Conservation (phyloP, 53 echinoderm and acorn worm genomes). For the Luidia sarsii region DNA sequence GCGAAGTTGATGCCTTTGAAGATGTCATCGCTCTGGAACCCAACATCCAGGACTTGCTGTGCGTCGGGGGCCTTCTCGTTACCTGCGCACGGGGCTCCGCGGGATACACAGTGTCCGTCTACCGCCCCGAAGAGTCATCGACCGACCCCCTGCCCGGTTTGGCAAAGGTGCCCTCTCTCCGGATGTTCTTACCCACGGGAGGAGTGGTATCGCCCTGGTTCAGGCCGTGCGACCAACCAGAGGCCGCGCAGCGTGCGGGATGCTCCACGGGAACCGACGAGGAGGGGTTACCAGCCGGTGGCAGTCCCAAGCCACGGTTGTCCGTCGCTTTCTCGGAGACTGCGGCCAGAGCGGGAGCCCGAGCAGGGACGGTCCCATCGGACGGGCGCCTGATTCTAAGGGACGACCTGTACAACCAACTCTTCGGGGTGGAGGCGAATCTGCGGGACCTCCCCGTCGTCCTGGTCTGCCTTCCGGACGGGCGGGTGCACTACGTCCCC, state of each 20-base stretch:
- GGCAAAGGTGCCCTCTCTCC: constrained; percentile 27
- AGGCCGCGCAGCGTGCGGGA: background rate
- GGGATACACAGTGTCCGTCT: constrained; percentile 51
- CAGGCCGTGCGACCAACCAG: constrained; percentile 30
- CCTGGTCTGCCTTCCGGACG: constrained; percentile 51
- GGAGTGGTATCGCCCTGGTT: background rate
- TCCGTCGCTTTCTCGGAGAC: constrained; percentile 21
- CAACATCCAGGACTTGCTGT: constrained; percentile 36
- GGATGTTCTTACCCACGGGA: constrained; percentile 25
- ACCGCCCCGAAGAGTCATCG: too few relatives aligned
- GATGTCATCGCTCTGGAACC: constrained; percentile 21
- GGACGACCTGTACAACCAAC: constrained; percentile 42
- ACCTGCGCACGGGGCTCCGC: constrained; percentile 17
- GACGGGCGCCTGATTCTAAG: constrained; percentile 14
- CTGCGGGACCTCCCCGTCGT: constrained; percentile 26
- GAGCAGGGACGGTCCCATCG: background rate
- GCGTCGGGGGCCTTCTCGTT: constrained; percentile 26
- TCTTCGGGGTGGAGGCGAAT: constrained; percentile 51
- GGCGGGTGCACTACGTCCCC: constrained; percentile 42
- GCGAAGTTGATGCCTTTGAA: background rate
- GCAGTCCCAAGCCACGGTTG: constrained; percentile 15
- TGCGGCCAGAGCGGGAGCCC: background rate
- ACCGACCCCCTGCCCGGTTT: too few relatives aligned
- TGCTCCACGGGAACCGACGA: background rate
- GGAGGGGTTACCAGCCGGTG: background rate